Conservation (phyloP, 2,888 invertebrate genomes). For the Cristatella mucedo region DNA sequence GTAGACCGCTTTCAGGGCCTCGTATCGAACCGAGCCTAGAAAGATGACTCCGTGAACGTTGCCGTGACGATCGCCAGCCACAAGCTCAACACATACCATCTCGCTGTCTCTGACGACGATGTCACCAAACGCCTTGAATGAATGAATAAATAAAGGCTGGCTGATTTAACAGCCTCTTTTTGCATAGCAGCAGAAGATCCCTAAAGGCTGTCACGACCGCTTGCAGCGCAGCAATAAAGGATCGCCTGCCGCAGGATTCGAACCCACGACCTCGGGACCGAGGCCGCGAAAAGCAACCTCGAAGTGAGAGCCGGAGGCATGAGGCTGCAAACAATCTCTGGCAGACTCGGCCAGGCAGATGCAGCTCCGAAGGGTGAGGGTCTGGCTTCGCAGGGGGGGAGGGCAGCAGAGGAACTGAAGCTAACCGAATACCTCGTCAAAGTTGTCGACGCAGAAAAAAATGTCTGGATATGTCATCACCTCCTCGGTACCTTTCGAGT, state of each 20-base stretch:
- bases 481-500: conserved; percentile 90
- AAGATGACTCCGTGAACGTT: conserved; percentile 80
- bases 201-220: neutral
- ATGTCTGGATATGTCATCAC: conserved; percentile 98
- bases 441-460: conserved; percentile 97
- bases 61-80: conserved; percentile 73
- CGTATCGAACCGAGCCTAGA: conserved; percentile 89
- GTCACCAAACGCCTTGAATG: conserved; percentile 66
- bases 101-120: conserved; percentile 92
- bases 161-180: neutral
- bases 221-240: too few species aligned
- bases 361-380: too few species aligned
- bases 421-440: conserved; percentile 63
- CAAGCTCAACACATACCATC: conserved; percentile 94
- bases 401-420: neutral
- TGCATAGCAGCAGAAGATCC: neutral
- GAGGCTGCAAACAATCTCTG: too few species aligned
- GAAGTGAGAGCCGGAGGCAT: too few species aligned
- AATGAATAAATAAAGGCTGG: neutral
- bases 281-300: too few species aligned
- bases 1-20: conserved; percentile 87
- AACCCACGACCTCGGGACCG: too few species aligned
- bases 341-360: too few species aligned
- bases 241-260: too few species aligned
- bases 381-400: too few species aligned